A percentile compares a stretch with the other conserved stretches of the same genome.
Evolutionary conservation across 2,797 vertebrate genomes (phyloP).

Genomic region (Uromys caudimaculatus): DNA sequence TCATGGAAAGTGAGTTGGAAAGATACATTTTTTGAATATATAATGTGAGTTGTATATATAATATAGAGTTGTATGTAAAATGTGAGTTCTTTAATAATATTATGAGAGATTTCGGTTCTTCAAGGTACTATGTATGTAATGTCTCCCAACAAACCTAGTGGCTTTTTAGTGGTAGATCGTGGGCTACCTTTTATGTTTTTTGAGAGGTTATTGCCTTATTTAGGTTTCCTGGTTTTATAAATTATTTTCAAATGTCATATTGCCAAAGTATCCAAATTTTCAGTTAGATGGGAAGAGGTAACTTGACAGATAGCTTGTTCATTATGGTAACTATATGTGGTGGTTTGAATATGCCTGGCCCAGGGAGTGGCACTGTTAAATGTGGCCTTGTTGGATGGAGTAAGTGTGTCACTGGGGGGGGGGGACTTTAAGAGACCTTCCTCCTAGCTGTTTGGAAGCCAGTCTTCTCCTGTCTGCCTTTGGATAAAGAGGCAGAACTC

Average conservation of each 20-base stretch:
- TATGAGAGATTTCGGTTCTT: background rate
- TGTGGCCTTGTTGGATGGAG: background rate
- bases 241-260: background rate
- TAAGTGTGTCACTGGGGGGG: background rate
- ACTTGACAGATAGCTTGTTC: background rate
- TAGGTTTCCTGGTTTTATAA: background rate
- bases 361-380: background rate
- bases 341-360: no score
- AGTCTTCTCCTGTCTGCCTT: background rate
- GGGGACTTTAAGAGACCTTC: background rate
- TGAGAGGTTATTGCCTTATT: background rate
- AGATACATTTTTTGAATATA: background rate
- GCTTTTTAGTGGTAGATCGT: background rate
- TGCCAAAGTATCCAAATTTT: background rate
- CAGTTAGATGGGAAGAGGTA: background rate
- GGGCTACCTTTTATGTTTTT: constrained; percentile 37
- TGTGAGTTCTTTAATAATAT: background rate
- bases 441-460: background rate
- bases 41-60: background rate
- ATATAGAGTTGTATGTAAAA: background rate
- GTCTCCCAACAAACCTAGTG: background rate
- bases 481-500: background rate
- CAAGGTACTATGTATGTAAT: background rate
- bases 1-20: background rate
- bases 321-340: background rate